Base-by-base conservation (phyloP, 2,888 invertebrate species). In the Lobophora halterata region DNA sequence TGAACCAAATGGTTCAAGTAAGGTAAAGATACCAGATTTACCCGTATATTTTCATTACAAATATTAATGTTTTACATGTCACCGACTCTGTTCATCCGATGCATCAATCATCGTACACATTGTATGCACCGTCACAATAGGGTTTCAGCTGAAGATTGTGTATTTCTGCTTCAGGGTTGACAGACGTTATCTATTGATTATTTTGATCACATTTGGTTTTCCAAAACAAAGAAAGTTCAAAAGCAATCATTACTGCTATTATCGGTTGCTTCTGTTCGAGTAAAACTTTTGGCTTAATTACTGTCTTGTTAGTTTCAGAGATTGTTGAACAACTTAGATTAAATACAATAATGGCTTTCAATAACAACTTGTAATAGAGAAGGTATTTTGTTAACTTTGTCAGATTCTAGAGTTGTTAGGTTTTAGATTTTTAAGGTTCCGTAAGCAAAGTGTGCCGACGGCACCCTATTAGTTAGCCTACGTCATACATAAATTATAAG, bases 221-320 rank as follows among this genome's bases (percentile, higher is more conserved):
- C 3, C 5, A 16, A 11, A 13, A 7, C 6, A 3, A 8, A n/a
- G 14, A 23, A 27, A 23, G 24, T 31, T 34, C 8, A 8, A n/a
- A 14, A 26, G 20, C 39, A 28, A 33, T 34, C n/a, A 16, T 20
- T 25, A 26, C 12, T 33, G 31, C 32, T 45, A 41, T 43, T 39
- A 32, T 20, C 10, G 21, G 17, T 28, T 31, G 34, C 39, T 31
- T 32, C 25, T 19, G 37, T 13, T 30, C 18, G 17, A 17, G 21
- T 29, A 17, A 30, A 39, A 36, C 28, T 45, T 32, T 30, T 18
- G 11, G 35, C 35, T 39, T 39, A 32, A 45, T 38, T 43, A 39
- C 37, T 20, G 36, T 26, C 43, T 36, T 34, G 43, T 37, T 44
- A 37, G 30, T 32, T 37, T 34, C 33, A 31, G 37, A 34, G 36